Conservation (phyloP, 2,888 invertebrate genomes). For the Cordilura impudica region DNA sequence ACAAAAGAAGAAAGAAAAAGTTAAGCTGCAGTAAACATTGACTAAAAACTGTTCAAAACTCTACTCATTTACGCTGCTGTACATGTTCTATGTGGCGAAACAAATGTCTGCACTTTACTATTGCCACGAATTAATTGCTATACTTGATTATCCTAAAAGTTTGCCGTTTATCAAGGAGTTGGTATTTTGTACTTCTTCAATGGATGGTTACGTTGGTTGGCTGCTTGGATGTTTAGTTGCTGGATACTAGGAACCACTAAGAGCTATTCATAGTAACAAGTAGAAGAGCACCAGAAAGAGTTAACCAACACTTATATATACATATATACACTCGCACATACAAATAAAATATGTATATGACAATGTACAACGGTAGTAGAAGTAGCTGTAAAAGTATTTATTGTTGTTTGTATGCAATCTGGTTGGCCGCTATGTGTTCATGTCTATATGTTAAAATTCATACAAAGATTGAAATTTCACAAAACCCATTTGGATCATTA, state of each 20-base stretch:
- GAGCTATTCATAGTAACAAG: neutral
- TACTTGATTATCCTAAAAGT: slow-evolving; percentile 68
- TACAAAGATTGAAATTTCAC: slow-evolving; percentile 35
- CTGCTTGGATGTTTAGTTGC: neutral
- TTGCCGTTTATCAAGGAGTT: slow-evolving; percentile 64
- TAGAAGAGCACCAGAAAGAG: neutral
- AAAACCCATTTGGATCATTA: slow-evolving; percentile 64
- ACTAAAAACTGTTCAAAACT: slow-evolving; percentile 32
- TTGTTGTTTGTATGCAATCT: slow-evolving; percentile 13
- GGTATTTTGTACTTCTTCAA: slow-evolving; percentile 21
- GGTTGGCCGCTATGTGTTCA: neutral
- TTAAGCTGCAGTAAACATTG: slow-evolving; percentile 34
- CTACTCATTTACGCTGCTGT: slow-evolving; percentile 61
- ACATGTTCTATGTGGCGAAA: slow-evolving; percentile 62
- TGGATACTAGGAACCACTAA: neutral
- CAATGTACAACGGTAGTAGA: slow-evolving; percentile 3
- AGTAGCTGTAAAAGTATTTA: slow-evolving; percentile 17
- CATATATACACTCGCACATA: too few relatives aligned
- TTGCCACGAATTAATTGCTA: slow-evolving; percentile 67
- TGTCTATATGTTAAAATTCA: slow-evolving; percentile 20
- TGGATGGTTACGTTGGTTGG: neutral
- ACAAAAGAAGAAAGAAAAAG: slow-evolving; percentile 2
- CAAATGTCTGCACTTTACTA: slow-evolving; percentile 65
- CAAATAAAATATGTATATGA: too few relatives aligned
- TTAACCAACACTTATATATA: slow-evolving; percentile 37